Evolutionary conservation across 2,797 vertebrate genomes (phyloP).

Genomic region (Simalia tracyae): DNA sequence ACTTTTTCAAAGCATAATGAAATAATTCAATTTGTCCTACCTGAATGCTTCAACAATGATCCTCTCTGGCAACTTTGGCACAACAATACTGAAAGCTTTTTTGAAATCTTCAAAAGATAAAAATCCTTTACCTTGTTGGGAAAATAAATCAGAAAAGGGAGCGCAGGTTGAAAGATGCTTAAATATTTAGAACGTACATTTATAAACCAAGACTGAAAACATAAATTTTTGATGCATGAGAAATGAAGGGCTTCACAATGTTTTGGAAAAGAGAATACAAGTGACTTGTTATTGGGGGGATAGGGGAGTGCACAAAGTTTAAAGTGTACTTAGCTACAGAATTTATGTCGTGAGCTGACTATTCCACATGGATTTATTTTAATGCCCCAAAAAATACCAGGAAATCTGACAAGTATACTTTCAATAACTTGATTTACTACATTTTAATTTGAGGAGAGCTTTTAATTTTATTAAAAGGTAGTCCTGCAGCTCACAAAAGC

Average conservation of each 20-base stretch:
- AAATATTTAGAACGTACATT: constrained; percentile 10
- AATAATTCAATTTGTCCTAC: constrained; percentile 55
- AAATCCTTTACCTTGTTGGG: constrained; percentile 71
- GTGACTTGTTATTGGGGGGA: not conserved
- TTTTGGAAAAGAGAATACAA: not conserved
- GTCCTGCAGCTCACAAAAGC: not conserved
- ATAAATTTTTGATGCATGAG: not conserved
- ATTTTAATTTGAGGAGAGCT: no score
- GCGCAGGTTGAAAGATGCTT: not conserved
- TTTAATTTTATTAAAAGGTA: no score
- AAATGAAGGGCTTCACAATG: not conserved
- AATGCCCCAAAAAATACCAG: not conserved
- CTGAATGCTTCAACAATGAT: constrained; percentile 74
- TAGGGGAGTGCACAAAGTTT: not conserved
- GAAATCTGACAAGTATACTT: not conserved
- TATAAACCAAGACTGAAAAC: not conserved
- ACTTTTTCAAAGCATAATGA: not conserved
- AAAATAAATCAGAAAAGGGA: constrained; percentile 40
- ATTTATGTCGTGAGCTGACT: not conserved
- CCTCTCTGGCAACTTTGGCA: constrained; percentile 71
- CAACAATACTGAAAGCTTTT: constrained; percentile 70
- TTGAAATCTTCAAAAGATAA: constrained; percentile 79
- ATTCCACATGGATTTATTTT: not conserved
- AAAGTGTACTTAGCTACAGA: not conserved
- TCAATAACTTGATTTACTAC: not conserved